Conservation (phyloP, 2,888 invertebrate species). For the Mesorhabditis spiculigera region DNA sequence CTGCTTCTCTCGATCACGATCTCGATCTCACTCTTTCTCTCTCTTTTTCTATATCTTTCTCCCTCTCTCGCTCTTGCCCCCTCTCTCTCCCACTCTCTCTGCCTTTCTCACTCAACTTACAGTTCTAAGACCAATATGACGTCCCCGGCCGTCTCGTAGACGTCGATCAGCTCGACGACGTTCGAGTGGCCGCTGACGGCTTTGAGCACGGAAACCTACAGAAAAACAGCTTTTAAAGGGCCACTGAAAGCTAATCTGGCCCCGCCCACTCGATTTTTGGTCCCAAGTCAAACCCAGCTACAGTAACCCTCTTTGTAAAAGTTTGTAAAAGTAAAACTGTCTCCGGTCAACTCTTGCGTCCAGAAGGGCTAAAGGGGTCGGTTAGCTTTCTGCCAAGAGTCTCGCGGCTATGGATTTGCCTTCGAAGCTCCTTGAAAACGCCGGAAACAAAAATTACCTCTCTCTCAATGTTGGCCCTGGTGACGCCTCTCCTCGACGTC, state of each 20-base stretch:
- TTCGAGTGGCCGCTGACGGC: conserved; percentile 68
- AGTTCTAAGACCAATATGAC: conserved; percentile 69
- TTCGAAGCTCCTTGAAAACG: neutral
- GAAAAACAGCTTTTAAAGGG: neutral
- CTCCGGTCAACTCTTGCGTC: too few species aligned
- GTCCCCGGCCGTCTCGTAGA: conserved; percentile 67
- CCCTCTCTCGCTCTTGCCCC: too few species aligned
- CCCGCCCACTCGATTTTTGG: too few species aligned
- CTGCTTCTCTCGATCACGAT: neutral
- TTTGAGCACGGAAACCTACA: conserved; percentile 62
- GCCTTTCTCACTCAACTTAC: conserved; percentile 57
- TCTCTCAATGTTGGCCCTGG: conserved; percentile 67
- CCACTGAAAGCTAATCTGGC: too few species aligned
- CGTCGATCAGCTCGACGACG: conserved; percentile 68
- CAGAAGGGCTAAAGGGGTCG: neutral
- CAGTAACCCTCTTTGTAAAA: too few species aligned
- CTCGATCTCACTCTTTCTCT: too few species aligned
- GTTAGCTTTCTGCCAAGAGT: neutral
- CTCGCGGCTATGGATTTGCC: too few species aligned
- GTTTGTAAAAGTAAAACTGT: too few species aligned
- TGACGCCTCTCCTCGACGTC: conserved; percentile 64
- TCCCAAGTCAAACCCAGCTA: too few species aligned
- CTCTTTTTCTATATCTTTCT: too few species aligned
- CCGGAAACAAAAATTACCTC: conserved; percentile 58
- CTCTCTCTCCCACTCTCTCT: too few species aligned